These are phyloP conservation scores for Phaetusa simplex DNA, from an alignment of 2,113 vertebrate species.

Conservation along the genomic window DNA sequence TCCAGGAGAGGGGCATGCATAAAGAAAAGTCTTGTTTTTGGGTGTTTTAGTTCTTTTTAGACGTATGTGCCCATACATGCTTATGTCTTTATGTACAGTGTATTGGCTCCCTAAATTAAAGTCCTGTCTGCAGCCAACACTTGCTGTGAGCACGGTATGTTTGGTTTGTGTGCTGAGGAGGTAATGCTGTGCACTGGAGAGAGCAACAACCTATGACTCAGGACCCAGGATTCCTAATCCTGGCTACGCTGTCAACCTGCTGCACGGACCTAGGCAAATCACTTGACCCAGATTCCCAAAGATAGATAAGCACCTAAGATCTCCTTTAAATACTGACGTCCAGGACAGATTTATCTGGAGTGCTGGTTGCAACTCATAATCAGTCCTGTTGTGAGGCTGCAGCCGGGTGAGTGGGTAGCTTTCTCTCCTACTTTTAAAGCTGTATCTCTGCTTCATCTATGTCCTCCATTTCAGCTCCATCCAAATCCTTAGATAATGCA, in stretches of 20 bases:
- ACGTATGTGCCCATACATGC: accelerated
- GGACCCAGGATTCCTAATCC: background rate
- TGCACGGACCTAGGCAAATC: background rate
- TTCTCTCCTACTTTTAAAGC: background rate
- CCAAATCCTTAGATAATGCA: background rate
- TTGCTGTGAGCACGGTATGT: background rate
- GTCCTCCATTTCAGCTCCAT: background rate
- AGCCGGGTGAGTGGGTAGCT: background rate
- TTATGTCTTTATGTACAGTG: background rate
- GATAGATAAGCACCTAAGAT: conserved; percentile 52
- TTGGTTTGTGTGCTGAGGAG: background rate
- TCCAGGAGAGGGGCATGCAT: background rate
- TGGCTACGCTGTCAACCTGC: background rate
- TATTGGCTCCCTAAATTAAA: background rate
- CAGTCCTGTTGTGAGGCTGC: background rate
- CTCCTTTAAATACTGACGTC: conserved; percentile 47
- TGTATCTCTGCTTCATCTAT: background rate
- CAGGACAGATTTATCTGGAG: conserved; percentile 27
- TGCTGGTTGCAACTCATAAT: background rate
- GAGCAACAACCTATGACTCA: background rate
- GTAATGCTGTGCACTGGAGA: background rate
- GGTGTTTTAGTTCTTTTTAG: background rate
- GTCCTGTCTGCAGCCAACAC: background rate
- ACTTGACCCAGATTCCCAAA: conserved; percentile 53
- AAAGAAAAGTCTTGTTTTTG: background rate